A percentile compares a stretch with the other conserved stretches of the same genome.
phyloP scores from a whole-genome alignment of 2,797 vertebrate genomes.

The Silurus aristotelis region DNA sequence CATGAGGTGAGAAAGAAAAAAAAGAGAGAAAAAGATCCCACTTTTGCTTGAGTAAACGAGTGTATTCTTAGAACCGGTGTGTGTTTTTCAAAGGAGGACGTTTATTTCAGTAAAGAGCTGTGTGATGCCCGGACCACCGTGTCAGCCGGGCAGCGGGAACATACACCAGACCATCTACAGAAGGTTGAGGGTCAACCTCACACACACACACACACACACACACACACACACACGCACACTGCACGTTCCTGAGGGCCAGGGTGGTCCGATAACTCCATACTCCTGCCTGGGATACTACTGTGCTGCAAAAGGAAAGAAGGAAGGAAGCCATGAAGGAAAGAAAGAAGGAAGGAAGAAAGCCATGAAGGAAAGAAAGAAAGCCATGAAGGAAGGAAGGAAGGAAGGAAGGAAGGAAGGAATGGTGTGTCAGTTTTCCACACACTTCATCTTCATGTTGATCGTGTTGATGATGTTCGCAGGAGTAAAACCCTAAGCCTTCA shows the following conservation, averaged over 20 bases:
- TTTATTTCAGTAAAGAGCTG: slow-evolving; percentile 18
- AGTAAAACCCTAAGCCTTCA: no score
- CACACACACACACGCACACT: neutral
- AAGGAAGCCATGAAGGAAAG: no score
- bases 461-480: neutral
- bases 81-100: slow-evolving; percentile 9
- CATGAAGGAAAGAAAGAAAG: no score
- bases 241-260: neutral
- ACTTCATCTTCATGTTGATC: no score
- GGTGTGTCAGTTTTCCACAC: no score
- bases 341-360: no score
- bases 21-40: neutral
- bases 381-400: neutral
- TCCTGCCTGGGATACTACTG: neutral
- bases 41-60: neutral
- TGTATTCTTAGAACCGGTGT: slow-evolving; percentile 10
- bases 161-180: neutral
- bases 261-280: neutral
- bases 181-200: slow-evolving; percentile 9
- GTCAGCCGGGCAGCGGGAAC: neutral
- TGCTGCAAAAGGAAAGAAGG: no score
- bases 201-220: neutral
- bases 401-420: no score
- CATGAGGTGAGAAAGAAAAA: neutral
- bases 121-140: slow-evolving; percentile 29